A percentile compares a stretch with the other conserved stretches of the same genome.
Conservation (phyloP, 2,113 vertebrate species). For the Gopherus flavomarginatus region DNA sequence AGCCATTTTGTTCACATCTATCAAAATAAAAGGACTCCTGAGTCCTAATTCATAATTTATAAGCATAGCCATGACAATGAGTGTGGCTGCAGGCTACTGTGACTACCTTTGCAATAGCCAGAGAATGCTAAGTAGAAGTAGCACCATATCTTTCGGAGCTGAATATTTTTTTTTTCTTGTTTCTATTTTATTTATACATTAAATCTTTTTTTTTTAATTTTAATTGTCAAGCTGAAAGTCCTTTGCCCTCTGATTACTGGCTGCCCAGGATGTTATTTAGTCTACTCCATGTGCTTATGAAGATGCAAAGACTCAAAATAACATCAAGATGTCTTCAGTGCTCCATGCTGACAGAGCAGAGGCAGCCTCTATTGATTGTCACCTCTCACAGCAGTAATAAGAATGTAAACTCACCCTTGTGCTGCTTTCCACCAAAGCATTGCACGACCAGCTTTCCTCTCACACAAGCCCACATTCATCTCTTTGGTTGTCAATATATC, state of each 20-base stretch:
- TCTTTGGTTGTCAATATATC: slow-evolving; percentile 80
- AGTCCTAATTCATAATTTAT: slow-evolving; percentile 33
- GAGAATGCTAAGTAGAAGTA: slow-evolving; percentile 17
- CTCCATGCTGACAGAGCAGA: slow-evolving; percentile 57
- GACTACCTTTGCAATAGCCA: background rate
- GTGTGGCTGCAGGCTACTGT: slow-evolving; percentile 4
- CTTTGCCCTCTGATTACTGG: background rate
- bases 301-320: slow-evolving; percentile 42
- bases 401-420: slow-evolving; percentile 71
- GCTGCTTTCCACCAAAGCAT: slow-evolving; percentile 67
- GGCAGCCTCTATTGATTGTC: slow-evolving; percentile 62
- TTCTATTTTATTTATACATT: background rate
- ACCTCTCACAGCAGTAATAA: slow-evolving; percentile 53
- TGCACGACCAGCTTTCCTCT: slow-evolving; percentile 34
- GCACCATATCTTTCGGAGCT: background rate
- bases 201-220: background rate
- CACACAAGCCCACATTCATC: slow-evolving; percentile 72
- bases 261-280: background rate
- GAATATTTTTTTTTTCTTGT: background rate
- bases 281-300: background rate
- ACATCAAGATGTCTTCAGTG: background rate
- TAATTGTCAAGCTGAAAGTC: background rate
- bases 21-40: slow-evolving; percentile 23
- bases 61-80: background rate
- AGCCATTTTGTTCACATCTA: slow-evolving; percentile 13